These are phyloP conservation scores for Cynocephalus volans DNA, from an alignment of 2,113 vertebrate species.

Conservation along the genomic window DNA sequence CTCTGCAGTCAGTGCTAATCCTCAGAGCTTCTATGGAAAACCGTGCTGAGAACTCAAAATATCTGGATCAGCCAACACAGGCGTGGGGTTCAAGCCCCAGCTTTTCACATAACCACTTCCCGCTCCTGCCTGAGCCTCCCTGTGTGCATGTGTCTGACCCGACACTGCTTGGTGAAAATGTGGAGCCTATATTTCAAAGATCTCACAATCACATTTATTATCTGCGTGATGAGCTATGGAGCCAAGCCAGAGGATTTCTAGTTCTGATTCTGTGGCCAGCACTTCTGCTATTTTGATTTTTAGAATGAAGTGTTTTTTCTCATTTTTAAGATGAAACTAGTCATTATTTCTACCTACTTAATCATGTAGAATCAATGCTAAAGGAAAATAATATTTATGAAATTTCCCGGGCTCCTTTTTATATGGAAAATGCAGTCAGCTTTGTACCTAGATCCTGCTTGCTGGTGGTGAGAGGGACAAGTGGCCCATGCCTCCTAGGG, in stretches of 20 bases:
- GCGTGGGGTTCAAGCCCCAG: rapidly evolving
- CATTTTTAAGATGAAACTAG: neutral
- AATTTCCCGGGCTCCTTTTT: neutral
- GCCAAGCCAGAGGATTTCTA: neutral
- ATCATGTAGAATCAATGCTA: neutral
- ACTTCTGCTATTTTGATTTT: neutral
- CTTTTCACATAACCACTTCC: rapidly evolving
- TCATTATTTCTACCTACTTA: neutral
- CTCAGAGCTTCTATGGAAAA: neutral
- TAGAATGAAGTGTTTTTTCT: neutral
- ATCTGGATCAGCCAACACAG: rapidly evolving
- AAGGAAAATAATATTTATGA: neutral
- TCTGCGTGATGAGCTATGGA: neutral
- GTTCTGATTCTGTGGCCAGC: neutral
- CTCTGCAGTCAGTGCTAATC: neutral
- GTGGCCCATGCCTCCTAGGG: neutral
- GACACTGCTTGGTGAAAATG: too few relatives aligned
- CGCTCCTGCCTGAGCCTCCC: neutral
- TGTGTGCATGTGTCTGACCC: neutral
- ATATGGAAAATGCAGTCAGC: neutral
- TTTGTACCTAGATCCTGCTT: neutral
- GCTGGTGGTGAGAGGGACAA: neutral
- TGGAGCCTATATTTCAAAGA: neutral
- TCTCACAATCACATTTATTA: rapidly evolving
- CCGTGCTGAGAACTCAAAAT: neutral